phyloP scores from a whole-genome alignment of 1,140 invertebrate species.

The Eumeta japonica region DNA sequence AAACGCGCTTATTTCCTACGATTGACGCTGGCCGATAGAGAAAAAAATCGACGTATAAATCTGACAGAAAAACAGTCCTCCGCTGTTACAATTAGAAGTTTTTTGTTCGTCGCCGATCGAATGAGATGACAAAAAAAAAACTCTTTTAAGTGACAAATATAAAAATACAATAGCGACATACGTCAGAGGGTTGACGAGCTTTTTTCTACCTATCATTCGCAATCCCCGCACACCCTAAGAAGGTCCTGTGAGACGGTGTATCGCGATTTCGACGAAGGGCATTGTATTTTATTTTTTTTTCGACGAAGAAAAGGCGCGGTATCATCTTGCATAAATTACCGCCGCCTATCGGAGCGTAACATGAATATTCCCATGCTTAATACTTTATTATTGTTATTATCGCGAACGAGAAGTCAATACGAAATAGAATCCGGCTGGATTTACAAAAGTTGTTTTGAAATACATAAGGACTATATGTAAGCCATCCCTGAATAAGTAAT shows the following conservation, averaged over 20 bases:
- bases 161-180: slow-evolving; percentile 40
- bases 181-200: slow-evolving; percentile 40
- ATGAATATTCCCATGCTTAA: slow-evolving; percentile 53
- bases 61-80: slow-evolving; percentile 32
- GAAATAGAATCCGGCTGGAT: background rate
- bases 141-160: slow-evolving; percentile 51
- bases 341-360: slow-evolving; percentile 24
- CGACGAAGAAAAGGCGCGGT: slow-evolving; percentile 25
- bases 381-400: slow-evolving; percentile 13
- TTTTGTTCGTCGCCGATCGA: slow-evolving; percentile 44
- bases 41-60: slow-evolving; percentile 54
- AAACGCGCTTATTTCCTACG: background rate
- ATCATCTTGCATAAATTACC: slow-evolving; percentile 55
- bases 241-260: slow-evolving; percentile 45
- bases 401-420: too few relatives aligned
- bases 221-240: slow-evolving; percentile 19
- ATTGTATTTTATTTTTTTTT: slow-evolving; percentile 36
- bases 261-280: slow-evolving; percentile 47
- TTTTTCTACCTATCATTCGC: slow-evolving; percentile 19
- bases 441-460: background rate
- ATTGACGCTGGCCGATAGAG: slow-evolving; percentile 11
- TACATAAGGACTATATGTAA: background rate
- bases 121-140: slow-evolving; percentile 46
- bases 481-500: background rate
- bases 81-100: slow-evolving; percentile 54